A percentile compares a stretch with the other conserved stretches of the same genome.
phyloP scores from a whole-genome alignment of 2,797 vertebrate species.

The Nannoperca obscura region DNA sequence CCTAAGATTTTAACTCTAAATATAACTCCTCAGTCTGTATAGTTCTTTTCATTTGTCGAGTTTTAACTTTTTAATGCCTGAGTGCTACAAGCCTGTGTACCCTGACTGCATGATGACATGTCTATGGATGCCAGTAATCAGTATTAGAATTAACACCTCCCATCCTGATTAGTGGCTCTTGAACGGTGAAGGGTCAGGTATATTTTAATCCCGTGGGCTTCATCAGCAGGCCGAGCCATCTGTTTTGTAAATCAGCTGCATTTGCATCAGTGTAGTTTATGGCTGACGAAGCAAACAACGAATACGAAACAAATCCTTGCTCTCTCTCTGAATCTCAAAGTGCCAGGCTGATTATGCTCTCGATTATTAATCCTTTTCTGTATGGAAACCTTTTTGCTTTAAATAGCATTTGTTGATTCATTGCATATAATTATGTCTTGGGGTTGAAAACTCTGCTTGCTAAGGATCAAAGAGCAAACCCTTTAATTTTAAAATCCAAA shows the following conservation, averaged over 20 bases:
- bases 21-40: constrained; percentile 38
- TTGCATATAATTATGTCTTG: constrained; percentile 11
- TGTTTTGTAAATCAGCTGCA: constrained; percentile 35
- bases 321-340: constrained; percentile 36
- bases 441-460: constrained; percentile 27
- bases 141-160: constrained; percentile 69
- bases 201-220: neutral
- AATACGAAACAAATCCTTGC: constrained; percentile 12
- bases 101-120: constrained; percentile 57
- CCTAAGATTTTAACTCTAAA: constrained; percentile 59
- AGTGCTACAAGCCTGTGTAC: constrained; percentile 41
- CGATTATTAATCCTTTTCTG: constrained; percentile 7
- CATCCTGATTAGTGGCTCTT: constrained; percentile 46
- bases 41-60: constrained; percentile 44
- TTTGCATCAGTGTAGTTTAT: constrained; percentile 40
- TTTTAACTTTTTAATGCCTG: constrained; percentile 54
- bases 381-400: constrained; percentile 13
- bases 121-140: constrained; percentile 70
- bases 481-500: constrained; percentile 46
- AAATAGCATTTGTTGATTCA: constrained; percentile 12
- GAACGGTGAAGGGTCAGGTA: constrained; percentile 10
- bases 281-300: constrained; percentile 15
- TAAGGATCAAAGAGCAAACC: constrained; percentile 51
- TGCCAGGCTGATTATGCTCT: constrained; percentile 11
- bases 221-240: constrained; percentile 7